Evolutionary conservation across 1,140 invertebrate genomes (phyloP), one percentile per base, ranked within the genome.

Genomic region (Spodoptera frugiperda): DNA sequence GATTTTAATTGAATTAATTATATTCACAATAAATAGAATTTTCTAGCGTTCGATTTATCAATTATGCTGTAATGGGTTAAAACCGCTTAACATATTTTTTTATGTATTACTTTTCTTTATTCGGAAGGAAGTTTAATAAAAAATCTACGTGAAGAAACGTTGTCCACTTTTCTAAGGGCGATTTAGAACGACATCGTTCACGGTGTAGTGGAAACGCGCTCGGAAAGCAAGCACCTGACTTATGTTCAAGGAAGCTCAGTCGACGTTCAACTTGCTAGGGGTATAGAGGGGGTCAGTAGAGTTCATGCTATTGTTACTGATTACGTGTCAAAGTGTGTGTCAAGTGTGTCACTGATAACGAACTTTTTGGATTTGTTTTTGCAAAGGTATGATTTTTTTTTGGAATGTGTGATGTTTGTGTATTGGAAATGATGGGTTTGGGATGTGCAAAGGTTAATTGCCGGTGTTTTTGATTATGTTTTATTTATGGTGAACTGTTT

Each of bases 221-320:
- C 78, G 77, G 81, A 84, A 83, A 84, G 83, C 65, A 44, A 76
- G 78, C 77, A 79, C 77, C 76, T 68, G 61, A 76, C 44, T 78
- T 68, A 54, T 59, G 55, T 61, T 46, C 19, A 78, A 79, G 78
- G 76, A 78, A 82, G 71, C 63, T 79, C 84, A 87, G 84, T 87
- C 68, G 70, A 77, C 57, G 44, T 17, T 68, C 79, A 61, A 80
- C 76, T 53, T 21, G 78, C 78, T 63, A 55, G 39, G n/a, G 48
- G 57, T 59, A 59, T 71, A 78, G 74, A 78, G 77, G 49, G 51
- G 30, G 9, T 70, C 6, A 3, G 14, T 25, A 54, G 8, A 53
- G 30, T 25, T n/a, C 17, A 19, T 70, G 1, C 48, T 53, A 49
- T 19, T 25, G 19, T 39, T 48, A 46, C 39, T 71, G n/a, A 49